Evolutionary conservation across 1,140 invertebrate species (phyloP).

Genomic region (Drosophila nigromelanica): DNA sequence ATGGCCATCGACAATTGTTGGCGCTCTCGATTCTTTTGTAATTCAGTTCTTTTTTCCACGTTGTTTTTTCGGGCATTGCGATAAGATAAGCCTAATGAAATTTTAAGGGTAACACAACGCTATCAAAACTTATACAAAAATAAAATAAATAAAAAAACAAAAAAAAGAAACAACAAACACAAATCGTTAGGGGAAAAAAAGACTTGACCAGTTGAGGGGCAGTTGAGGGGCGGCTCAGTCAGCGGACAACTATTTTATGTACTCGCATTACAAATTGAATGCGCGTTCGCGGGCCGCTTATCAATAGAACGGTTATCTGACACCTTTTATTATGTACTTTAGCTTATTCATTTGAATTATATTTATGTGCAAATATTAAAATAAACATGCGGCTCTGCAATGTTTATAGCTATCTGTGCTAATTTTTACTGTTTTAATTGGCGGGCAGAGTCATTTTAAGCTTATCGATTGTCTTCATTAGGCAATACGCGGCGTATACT

Average conservation of each 20-base stretch:
- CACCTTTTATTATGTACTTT: constrained; percentile 10
- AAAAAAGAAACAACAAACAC: background rate
- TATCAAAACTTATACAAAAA: constrained; percentile 53
- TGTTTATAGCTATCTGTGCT: constrained; percentile 38
- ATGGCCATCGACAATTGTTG: constrained; percentile 51
- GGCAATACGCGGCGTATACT: constrained; percentile 53
- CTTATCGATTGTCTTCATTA: background rate
- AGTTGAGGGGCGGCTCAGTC: background rate
- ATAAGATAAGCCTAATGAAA: constrained; percentile 78
- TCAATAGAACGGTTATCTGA: constrained; percentile 36
- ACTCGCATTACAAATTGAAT: constrained; percentile 11
- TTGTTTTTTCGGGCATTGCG: constrained; percentile 17
- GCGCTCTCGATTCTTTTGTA: background rate
- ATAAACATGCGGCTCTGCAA: constrained; percentile 6
- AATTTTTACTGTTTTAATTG: constrained; percentile 37
- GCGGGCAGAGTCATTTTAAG: background rate
- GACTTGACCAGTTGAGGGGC: constrained; percentile 26
- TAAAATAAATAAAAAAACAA: no score
- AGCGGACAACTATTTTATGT: constrained; percentile 1
- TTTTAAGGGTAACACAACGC: constrained; percentile 70
- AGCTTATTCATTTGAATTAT: constrained; percentile 5
- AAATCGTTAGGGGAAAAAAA: no score
- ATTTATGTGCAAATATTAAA: constrained; percentile 17
- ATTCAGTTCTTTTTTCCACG: constrained; percentile 22
- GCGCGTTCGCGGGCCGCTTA: constrained; percentile 17